Conservation (phyloP, 2,797 vertebrate species). For the Pseudomugil gertrudae region DNA sequence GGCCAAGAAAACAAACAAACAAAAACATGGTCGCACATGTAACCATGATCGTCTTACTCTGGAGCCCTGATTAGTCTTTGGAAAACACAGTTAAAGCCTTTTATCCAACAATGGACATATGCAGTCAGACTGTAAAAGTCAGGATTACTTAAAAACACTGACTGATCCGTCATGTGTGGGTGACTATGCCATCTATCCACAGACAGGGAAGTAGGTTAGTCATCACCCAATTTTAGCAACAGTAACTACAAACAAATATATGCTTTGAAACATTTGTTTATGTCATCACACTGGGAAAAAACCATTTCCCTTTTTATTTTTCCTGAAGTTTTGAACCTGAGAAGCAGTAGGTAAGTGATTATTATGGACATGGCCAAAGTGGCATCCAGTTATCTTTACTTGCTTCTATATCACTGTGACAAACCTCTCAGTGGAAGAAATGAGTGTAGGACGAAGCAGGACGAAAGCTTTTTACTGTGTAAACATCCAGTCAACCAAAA, state of each 20-base stretch:
- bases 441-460: constrained; percentile 28
- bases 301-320: neutral
- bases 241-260: neutral
- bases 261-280: too few relatives aligned
- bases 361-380: neutral
- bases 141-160: constrained; percentile 7
- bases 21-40: too few relatives aligned
- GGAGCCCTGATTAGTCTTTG: too few relatives aligned
- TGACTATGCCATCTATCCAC: neutral
- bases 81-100: too few relatives aligned
- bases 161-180: neutral
- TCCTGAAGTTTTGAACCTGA: neutral
- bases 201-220: neutral
- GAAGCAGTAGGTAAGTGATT: too few relatives aligned
- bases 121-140: neutral
- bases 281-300: neutral
- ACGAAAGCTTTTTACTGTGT: constrained; percentile 52
- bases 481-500: constrained; percentile 52
- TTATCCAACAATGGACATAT: neutral
- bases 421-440: constrained; percentile 14
- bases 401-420: neutral
- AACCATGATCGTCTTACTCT: too few relatives aligned
- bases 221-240: neutral
- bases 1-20: too few relatives aligned
- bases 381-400: constrained; percentile 11